These are phyloP conservation scores for Acleris holmiana DNA, from an alignment of 2,888 invertebrate species.

Conservation along the genomic window DNA sequence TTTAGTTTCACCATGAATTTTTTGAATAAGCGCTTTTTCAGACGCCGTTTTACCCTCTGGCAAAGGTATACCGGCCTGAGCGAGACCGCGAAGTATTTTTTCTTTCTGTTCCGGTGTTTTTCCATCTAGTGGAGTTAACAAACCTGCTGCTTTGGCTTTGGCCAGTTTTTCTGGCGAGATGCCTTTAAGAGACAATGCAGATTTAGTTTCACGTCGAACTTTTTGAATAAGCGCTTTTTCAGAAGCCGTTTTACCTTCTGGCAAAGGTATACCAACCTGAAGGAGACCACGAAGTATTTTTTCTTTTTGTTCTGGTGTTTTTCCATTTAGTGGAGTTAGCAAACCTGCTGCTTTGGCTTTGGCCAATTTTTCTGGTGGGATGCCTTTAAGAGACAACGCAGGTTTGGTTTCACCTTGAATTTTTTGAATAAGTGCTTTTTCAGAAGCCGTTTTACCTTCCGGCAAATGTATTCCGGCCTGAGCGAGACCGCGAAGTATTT, in stretches of 20 bases:
- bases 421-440: background rate
- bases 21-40: background rate
- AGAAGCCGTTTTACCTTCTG: constrained; percentile 2
- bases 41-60: background rate
- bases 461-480: constrained; percentile 43
- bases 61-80: constrained; percentile 45
- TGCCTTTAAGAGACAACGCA: background rate
- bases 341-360: background rate
- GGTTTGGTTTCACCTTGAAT: background rate
- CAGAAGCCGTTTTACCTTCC: background rate
- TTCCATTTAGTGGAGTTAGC: background rate
- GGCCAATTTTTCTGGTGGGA: background rate
- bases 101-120: background rate
- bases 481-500: constrained; percentile 44
- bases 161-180: no score
- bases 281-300: background rate
- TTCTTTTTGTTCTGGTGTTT: background rate
- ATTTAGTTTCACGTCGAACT: background rate
- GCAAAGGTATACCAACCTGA: background rate
- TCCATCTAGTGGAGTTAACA: background rate
- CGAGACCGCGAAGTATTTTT: constrained; percentile 43
- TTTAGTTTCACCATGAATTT: background rate
- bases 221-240: constrained; percentile 34
- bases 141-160: background rate
- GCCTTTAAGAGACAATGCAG: background rate